These are phyloP conservation scores for Phoenicopterus ruber DNA, from an alignment of 2,113 vertebrate species.

Conservation along the genomic window DNA sequence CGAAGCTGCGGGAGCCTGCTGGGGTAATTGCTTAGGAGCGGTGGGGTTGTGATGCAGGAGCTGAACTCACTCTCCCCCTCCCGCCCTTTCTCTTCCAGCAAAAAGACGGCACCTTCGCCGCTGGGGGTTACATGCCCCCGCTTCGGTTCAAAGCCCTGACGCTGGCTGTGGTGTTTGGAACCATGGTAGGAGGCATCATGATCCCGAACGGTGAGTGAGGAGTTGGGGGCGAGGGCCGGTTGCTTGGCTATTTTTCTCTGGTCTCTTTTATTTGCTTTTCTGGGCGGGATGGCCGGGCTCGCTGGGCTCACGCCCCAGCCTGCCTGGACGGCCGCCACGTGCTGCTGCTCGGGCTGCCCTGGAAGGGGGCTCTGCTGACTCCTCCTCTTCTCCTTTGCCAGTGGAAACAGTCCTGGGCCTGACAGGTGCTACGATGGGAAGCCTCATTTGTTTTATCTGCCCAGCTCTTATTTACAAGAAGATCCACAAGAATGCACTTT, in stretches of 20 bases:
- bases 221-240: background rate
- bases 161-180: constrained; percentile 90
- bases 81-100: constrained; percentile 73
- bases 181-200: constrained; percentile 95
- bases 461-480: constrained; percentile 95
- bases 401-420: constrained; percentile 97
- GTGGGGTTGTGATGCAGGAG: fast-evolving
- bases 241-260: background rate
- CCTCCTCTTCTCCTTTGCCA: constrained; percentile 54
- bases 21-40: background rate
- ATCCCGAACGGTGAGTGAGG: constrained; percentile 89
- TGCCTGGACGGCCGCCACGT: fast-evolving
- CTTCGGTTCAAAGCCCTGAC: constrained; percentile 96
- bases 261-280: background rate
- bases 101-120: constrained; percentile 94
- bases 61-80: background rate
- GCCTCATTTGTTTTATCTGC: constrained; percentile 98
- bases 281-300: background rate
- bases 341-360: background rate
- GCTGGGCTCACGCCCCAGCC: background rate
- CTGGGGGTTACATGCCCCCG: constrained; percentile 96
- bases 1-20: background rate
- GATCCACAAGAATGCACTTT: constrained; percentile 86
- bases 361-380: background rate
- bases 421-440: constrained; percentile 97